Percentiles rank a stretch among this genome's conserved stretches.
phyloP scores from a whole-genome alignment of 2,797 vertebrate genomes.

The Rhyacichthys aspro region DNA sequence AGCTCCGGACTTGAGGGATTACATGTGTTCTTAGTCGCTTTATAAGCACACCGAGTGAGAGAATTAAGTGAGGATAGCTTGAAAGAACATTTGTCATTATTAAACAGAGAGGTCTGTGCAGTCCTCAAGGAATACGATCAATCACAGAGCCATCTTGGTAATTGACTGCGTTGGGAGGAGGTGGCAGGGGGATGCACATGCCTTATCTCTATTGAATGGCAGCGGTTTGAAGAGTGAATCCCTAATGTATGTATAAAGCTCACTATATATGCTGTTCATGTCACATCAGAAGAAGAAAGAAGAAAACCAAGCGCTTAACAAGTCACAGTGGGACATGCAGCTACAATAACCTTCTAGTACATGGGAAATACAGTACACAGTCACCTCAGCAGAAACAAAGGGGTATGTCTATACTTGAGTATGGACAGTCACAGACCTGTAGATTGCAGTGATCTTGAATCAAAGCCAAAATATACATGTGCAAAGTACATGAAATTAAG shows the following conservation, averaged over 20 bases:
- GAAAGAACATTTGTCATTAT: constrained; percentile 46
- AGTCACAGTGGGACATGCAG: constrained; percentile 26
- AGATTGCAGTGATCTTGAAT: no score
- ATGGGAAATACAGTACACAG: neutral
- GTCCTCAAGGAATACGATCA: constrained; percentile 36
- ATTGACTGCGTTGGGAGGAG: constrained; percentile 46
- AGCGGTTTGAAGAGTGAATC: constrained; percentile 15
- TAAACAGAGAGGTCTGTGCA: constrained; percentile 28
- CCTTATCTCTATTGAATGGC: constrained; percentile 10
- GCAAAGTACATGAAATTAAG: no score
- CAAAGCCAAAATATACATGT: no score
- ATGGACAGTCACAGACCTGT: no score
- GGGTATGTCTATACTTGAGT: no score
- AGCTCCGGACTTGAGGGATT: constrained; percentile 18
- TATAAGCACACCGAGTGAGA: constrained; percentile 10
- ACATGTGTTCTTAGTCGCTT: constrained; percentile 14
- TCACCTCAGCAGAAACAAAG: no score
- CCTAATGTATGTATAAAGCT: constrained; percentile 12
- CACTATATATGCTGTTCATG: constrained; percentile 10
- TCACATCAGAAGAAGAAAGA: constrained; percentile 4
- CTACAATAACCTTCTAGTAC: neutral
- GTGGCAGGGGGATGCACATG: constrained; percentile 5
- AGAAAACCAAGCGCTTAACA: constrained; percentile 30
- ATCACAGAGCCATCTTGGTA: constrained; percentile 41
- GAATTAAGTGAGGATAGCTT: constrained; percentile 37